Evolutionary conservation across 2,113 vertebrate species (phyloP).

Genomic region (Calypte anna): DNA sequence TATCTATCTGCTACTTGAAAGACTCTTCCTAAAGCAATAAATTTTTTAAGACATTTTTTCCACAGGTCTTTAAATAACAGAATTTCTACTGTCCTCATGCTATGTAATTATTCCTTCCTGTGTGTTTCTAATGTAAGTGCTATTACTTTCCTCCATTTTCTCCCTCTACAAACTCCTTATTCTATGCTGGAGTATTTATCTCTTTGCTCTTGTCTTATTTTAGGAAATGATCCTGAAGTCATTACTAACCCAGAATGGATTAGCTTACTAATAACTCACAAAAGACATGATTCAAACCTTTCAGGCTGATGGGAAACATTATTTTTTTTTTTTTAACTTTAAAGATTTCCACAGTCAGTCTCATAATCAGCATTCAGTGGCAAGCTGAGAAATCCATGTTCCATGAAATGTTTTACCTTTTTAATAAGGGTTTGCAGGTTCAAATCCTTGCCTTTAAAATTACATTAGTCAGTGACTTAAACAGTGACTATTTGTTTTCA

Average conservation of each 20-base stretch:
- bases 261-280: constrained; percentile 11
- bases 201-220: constrained; percentile 29
- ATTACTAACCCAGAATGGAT: constrained; percentile 3
- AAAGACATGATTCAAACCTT: constrained; percentile 14
- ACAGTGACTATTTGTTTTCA: neutral
- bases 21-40: neutral
- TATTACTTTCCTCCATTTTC: neutral
- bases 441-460: neutral
- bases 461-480: constrained; percentile 7
- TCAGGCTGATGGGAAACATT: constrained; percentile 22
- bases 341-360: neutral
- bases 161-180: neutral
- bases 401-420: neutral
- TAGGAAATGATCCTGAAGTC: constrained; percentile 1
- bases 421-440: constrained; percentile 6
- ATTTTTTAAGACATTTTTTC: neutral
- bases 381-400: constrained; percentile 10
- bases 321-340: neutral
- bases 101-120: neutral
- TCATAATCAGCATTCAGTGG: neutral
- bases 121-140: neutral
- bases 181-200: neutral
- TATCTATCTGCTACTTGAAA: neutral
- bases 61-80: neutral
- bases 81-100: neutral